Percentiles rank a stretch among this genome's conserved stretches.
phyloP scores from a whole-genome alignment of 2,113 vertebrate genomes.

The Melanerpes formicivorus region DNA sequence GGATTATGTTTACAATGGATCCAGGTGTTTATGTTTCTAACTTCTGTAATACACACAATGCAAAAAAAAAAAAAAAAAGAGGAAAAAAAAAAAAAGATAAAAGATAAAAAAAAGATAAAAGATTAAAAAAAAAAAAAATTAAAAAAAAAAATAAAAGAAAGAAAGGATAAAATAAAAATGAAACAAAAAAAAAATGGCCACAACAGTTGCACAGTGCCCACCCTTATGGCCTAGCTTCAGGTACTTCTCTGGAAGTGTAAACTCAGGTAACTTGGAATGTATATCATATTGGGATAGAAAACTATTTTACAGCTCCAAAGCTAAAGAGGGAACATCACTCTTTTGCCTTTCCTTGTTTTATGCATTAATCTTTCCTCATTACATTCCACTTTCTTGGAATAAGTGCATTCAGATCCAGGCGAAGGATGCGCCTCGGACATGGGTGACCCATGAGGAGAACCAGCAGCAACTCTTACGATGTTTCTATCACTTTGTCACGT shows the following conservation, averaged over 20 bases:
- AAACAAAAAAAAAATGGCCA: slow-evolving; percentile 72
- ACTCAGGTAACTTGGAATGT: slow-evolving; percentile 98
- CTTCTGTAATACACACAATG: slow-evolving; percentile 83
- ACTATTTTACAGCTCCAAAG: slow-evolving; percentile 80
- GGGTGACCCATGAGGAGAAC: slow-evolving; percentile 78
- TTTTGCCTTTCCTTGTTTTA: slow-evolving; percentile 85
- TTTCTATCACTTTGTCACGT: slow-evolving; percentile 68
- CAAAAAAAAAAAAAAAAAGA: slow-evolving; percentile 77
- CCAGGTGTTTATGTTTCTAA: slow-evolving; percentile 86
- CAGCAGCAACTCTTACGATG: slow-evolving; percentile 79
- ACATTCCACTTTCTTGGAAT: slow-evolving; percentile 83
- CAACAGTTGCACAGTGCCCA: slow-evolving; percentile 85
- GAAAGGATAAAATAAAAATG: slow-evolving; percentile 68
- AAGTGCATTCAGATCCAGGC: slow-evolving; percentile 76
- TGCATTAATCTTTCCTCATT: slow-evolving; percentile 81
- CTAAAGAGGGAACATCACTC: slow-evolving; percentile 81
- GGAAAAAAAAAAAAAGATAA: slow-evolving; percentile 59
- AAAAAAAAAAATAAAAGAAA: slow-evolving; percentile 66
- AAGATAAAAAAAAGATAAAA: slow-evolving; percentile 65
- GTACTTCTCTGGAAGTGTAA: slow-evolving; percentile 91
- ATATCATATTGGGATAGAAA: slow-evolving; percentile 82
- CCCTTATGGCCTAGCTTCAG: slow-evolving; percentile 88
- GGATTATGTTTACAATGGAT: slow-evolving; percentile 91
- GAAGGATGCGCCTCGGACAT: slow-evolving; percentile 62
- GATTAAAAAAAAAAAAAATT: slow-evolving; percentile 50